Base-by-base conservation (phyloP, 2,888 invertebrate genomes). In the Dione juno region DNA sequence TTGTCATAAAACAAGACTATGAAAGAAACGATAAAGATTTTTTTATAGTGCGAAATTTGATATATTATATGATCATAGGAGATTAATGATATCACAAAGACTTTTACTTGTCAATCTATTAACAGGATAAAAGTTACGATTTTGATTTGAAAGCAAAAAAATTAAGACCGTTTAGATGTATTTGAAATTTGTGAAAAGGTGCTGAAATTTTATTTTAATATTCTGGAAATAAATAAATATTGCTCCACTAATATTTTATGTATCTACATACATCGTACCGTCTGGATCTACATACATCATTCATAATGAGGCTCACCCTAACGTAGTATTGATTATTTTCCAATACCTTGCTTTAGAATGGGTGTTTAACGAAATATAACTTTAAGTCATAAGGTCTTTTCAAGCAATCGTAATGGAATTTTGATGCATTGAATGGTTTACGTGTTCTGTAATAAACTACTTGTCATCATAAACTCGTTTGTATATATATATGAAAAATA, bases 301-400 rank as follows among this genome's bases (percentile, higher is more conserved):
- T 63, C 37, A 57, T 69, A 69, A 68, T 64, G 40, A 64, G 43
- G 43, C 45, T 54, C 70, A 45, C 21, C 63, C 61, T 67, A 70
- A 70, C 63, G 67, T 16, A 28, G 48, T 48, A 70, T 70, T 64
- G 70, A 67, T 67, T 57, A 64, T 14, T 71, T 67, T 64, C 66
- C 63, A 71, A 71, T 67, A 67, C 48, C 11, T 16, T 52, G 21
- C 45, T 14, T 16, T 28, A 1, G 16, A 63, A 37, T n/a, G 37
- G 21, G 37, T 37, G 1, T 13, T 64, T 19, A 19, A 35, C 13
- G 40, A 52, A 53, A 52, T 53, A 53, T 59, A 50, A 59, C 16
- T 59, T n/a, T 28, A 40, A 41, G 37, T 45, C 57, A 59, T 67
- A 21, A 40, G 41, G 59, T 40, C 6, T 19, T 37, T 40, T 50